These are phyloP conservation scores for Drosophila mojavensis DNA, from an alignment of 1,140 invertebrate genomes.

Conservation along the genomic window DNA sequence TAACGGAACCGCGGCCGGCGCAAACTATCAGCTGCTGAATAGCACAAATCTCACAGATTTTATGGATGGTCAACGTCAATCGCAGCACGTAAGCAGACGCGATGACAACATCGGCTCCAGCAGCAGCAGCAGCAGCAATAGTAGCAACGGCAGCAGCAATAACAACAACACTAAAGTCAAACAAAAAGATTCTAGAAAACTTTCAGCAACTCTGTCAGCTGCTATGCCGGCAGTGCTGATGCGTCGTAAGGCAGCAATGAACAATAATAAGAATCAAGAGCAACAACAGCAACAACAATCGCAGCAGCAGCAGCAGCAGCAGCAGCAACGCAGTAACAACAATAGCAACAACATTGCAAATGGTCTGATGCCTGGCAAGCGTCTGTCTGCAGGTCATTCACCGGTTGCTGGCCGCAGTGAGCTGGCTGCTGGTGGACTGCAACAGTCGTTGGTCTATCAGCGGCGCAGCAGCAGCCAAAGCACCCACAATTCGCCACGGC, in stretches of 20 bases:
- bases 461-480: slow-evolving; percentile 56
- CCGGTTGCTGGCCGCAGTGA: slow-evolving; percentile 41
- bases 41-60: slow-evolving; percentile 69
- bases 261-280: slow-evolving; percentile 35
- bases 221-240: slow-evolving; percentile 69
- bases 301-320: slow-evolving; percentile 14
- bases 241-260: slow-evolving; percentile 60
- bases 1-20: slow-evolving; percentile 58
- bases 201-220: slow-evolving; percentile 69
- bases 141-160: slow-evolving; percentile 10
- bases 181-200: slow-evolving; percentile 65
- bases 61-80: slow-evolving; percentile 69
- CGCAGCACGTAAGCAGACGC: slow-evolving; percentile 79
- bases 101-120: slow-evolving; percentile 57
- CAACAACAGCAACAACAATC: slow-evolving; percentile 24
- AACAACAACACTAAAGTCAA: slow-evolving; percentile 47
- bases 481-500: slow-evolving; percentile 63
- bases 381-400: slow-evolving; percentile 71
- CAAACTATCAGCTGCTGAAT: slow-evolving; percentile 73
- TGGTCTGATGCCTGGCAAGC: slow-evolving; percentile 54
- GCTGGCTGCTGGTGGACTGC: slow-evolving; percentile 45
- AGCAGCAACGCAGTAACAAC: slow-evolving; percentile 31
- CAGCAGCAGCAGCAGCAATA: slow-evolving; percentile 19
- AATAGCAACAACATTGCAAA: slow-evolving; percentile 63
- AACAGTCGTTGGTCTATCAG: slow-evolving; percentile 71